phyloP scores from a whole-genome alignment of 2,113 vertebrate species.

The Tamias sibiricus region DNA sequence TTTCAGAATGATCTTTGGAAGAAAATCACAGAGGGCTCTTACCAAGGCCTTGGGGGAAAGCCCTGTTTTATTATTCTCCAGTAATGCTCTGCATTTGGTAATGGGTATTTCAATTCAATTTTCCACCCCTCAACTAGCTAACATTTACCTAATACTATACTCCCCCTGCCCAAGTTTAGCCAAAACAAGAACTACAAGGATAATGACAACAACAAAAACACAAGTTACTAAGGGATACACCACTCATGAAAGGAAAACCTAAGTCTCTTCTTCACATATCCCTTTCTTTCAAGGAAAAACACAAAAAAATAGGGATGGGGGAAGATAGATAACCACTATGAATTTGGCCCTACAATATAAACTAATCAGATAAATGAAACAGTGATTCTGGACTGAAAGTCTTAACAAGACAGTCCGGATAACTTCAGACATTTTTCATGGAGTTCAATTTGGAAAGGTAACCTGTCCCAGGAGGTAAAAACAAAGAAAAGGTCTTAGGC shows the following conservation, averaged over 20 bases:
- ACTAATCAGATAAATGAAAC: conserved; percentile 37
- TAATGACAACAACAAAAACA: background rate
- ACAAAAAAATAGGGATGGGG: background rate
- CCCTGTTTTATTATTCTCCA: background rate
- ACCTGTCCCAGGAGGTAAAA: background rate
- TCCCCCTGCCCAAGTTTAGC: conserved; percentile 31
- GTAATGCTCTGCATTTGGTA: background rate
- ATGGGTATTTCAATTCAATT: background rate
- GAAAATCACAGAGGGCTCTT: background rate
- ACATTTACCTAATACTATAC: background rate
- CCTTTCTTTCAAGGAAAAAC: conserved; percentile 29
- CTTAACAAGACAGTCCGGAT: background rate
- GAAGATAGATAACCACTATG: background rate
- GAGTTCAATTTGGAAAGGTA: conserved; percentile 22
- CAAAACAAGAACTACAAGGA: background rate
- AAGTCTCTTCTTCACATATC: background rate
- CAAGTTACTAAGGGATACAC: background rate
- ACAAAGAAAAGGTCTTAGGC: background rate
- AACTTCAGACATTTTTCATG: background rate
- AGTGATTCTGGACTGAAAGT: conserved; percentile 4
- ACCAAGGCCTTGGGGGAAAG: background rate
- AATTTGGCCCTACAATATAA: conserved; percentile 33
- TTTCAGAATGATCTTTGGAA: conserved; percentile 1
- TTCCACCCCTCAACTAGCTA: background rate
- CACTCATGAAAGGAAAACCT: conserved; percentile 28